Percentiles rank a stretch among this genome's conserved stretches.
Evolutionary conservation across 2,797 vertebrate species (phyloP).

Genomic region (Fringilla coelebs): DNA sequence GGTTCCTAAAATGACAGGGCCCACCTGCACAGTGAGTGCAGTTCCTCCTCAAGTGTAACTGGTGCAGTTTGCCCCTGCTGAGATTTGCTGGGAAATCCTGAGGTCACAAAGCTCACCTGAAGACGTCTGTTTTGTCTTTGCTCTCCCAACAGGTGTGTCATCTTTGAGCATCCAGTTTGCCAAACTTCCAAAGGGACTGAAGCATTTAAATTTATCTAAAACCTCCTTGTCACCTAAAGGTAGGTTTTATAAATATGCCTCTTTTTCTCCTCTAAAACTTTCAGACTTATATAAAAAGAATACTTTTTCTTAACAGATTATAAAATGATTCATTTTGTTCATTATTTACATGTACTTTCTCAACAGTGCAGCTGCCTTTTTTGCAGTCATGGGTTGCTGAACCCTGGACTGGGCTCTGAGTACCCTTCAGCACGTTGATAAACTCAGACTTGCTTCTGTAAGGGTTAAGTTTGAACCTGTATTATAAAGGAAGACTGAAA

Average conservation of each 20-base stretch:
- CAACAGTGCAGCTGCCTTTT: not conserved
- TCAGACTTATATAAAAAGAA: not conserved
- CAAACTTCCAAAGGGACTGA: constrained; percentile 91
- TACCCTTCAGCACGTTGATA: not conserved
- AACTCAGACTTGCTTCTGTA: not conserved
- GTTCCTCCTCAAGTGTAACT: not conserved
- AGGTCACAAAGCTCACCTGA: not conserved
- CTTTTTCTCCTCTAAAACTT: not conserved
- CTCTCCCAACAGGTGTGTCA: constrained; percentile 80
- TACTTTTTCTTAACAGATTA: not conserved
- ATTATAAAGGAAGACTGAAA: not conserved
- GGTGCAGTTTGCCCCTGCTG: not conserved
- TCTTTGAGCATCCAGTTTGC: constrained; percentile 91
- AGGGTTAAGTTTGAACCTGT: not conserved
- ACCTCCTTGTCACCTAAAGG: constrained; percentile 97
- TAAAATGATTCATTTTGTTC: not conserved
- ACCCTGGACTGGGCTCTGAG: not conserved
- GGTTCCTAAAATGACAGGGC: not conserved
- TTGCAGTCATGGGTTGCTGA: not conserved
- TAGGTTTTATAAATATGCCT: constrained; percentile 51
- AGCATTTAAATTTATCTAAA: constrained; percentile 94
- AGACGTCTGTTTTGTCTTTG: not conserved
- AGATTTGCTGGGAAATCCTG: not conserved
- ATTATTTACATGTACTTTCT: not conserved
- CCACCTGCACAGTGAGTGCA: not conserved